These are phyloP conservation scores for Stegostoma tigrinum DNA, from an alignment of 2,113 vertebrate genomes.

Conservation along the genomic window DNA sequence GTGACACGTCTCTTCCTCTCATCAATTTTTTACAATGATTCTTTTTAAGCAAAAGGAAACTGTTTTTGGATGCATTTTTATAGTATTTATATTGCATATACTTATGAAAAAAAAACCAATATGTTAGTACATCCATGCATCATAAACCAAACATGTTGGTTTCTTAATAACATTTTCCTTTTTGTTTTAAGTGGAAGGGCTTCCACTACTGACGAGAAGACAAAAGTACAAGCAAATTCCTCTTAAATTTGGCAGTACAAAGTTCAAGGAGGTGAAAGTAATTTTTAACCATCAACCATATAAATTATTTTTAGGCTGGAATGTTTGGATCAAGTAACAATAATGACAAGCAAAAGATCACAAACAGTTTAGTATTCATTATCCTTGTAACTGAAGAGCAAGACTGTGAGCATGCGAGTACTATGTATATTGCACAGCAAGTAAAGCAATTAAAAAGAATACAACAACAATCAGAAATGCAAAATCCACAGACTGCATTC, in stretches of 20 bases:
- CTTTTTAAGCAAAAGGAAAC: neutral
- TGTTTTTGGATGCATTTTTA: neutral
- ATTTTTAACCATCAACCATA: neutral
- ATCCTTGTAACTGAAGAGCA: neutral
- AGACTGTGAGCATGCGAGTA: neutral
- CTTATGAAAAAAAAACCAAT: neutral
- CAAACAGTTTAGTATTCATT: too few relatives aligned
- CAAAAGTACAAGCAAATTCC: neutral
- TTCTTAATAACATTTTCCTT: neutral
- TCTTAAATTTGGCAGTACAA: neutral
- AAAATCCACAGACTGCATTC: slow-evolving; percentile 15
- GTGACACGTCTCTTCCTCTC: neutral
- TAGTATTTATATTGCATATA: neutral
- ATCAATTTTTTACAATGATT: neutral
- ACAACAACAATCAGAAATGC: neutral
- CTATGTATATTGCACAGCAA: neutral
- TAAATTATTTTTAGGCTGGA: neutral
- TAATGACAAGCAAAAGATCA: neutral
- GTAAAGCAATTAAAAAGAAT: neutral
- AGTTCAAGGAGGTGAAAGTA: neutral
- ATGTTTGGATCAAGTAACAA: neutral
- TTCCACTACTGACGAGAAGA: neutral
- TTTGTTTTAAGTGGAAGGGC: neutral
- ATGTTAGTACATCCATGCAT: neutral
- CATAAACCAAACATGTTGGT: neutral